Evolutionary conservation across 2,113 vertebrate species (phyloP), one percentile per base, ranked within the genome.

Genomic region (Ceyx cyanopectus): DNA sequence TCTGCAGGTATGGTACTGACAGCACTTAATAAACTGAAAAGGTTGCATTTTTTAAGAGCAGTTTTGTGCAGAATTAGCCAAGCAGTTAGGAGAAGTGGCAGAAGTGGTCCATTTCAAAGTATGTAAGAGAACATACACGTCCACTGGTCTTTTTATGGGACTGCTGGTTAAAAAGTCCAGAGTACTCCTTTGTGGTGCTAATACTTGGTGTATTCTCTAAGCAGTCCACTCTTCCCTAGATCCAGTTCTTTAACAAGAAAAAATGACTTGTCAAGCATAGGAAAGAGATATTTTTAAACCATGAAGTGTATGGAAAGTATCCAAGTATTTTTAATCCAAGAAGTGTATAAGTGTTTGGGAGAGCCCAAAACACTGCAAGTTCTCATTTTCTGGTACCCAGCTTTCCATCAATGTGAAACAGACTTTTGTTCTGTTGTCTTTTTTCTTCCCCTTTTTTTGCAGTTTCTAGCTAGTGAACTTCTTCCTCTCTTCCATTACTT

Each of bases 1-100:
- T 4, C 81, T 98, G 17, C 98, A 98, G 98, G 98, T 98, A 96
- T 24, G 22, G 73, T 81, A 34, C 34, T 43, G 37, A 22, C 74
- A 85, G 23, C 16, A 10, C 30, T 24, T 60, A 40, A 65, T 60
- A 40, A 68, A 48, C 5, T 40, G 12, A 21, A 29, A 29, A 37
- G 60, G n/a, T 12, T 65, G 2, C 1, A 2, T 54, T 82, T 65
- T 3, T 22, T 34, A 46, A 50, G 15, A 69, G 27, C 2, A 12
- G 5, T 86, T 63, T 2, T 7, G 11, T 68, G 11, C 41, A 68
- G 66, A 57, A 18, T 60, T 87, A 75, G 34, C 29, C 20, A 51
- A 23, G 18, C 8, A 50, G 6, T 66, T 82, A 19, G 0, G 4
- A 65, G 32, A 65, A 74, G 20, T 13, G 12, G 7, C 12, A 29